Base-by-base conservation (phyloP, 2,113 vertebrate genomes). In the Lagopus muta region DNA sequence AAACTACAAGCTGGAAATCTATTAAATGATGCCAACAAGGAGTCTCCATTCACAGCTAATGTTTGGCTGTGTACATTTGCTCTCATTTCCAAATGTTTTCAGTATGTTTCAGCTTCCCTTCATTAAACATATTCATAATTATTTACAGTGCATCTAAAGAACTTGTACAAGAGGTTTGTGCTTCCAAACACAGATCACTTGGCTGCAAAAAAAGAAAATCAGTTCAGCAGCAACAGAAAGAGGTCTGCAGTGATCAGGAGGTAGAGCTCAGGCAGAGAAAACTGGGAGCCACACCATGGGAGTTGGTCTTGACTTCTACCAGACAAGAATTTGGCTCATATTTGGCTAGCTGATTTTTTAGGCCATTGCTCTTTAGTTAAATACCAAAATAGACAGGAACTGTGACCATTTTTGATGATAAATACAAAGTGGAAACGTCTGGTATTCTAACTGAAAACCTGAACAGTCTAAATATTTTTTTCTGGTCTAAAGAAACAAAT, bases 21-120 rank as follows among this genome's bases (percentile, higher is more conserved):
- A 62, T 70, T 86, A 72, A 90, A 84, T 0, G 5, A 72, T 82
- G 65, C 86, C 94, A 95, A 36, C n/a, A 57, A 76, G 71, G 92
- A 69, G 76, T 80, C 77, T 76, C 54, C 48, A 45, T 54, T 95
- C 65, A 65, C 64, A 75, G 72, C 52, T 61, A 75, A 89, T 0
- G 1, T 70, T 91, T 93, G 65, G 57, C 90, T 86, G 69, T 54
- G 88, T 82, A 72, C 50, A 64, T 88, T 86, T 58, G 28, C 81
- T 90, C 72, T 42, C 64, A 70, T 88, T 92, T 89, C 86, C 90
- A 92, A 92, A 88, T 60, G 82, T 91, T 89, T 91, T 74, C 75
- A 62, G 19, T 81, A 65, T 58, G 72, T 75, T 91, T 91, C 42
- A 71, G 72, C 54, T 92, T 92, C 84, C 42, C 60, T 82, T 92